Percentiles rank a stretch among this genome's conserved stretches.
phyloP scores from a whole-genome alignment of 2,113 vertebrate genomes.

The Atrichornis clamosus region DNA sequence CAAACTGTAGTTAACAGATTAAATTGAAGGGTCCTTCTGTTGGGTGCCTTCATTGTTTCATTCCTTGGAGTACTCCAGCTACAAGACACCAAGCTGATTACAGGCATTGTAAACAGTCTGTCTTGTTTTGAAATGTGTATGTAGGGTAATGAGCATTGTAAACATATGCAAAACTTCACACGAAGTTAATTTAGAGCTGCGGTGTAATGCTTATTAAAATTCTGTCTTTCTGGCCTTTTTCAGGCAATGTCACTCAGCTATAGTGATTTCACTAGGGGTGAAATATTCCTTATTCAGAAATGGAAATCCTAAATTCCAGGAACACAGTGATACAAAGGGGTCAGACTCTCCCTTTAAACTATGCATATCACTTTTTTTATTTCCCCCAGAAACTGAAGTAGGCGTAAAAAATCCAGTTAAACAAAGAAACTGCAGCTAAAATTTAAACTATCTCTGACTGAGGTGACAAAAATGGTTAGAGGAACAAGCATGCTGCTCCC shows the following conservation, averaged over 20 bases:
- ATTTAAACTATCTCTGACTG: background rate
- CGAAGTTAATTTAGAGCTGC: background rate
- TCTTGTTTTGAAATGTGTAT: constrained; percentile 40
- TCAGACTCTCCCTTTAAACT: background rate
- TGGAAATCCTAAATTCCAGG: constrained; percentile 51
- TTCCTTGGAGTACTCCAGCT: background rate
- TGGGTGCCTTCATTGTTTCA: constrained; percentile 29
- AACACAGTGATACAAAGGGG: background rate
- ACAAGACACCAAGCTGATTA: constrained; percentile 51
- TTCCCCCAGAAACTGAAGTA: background rate
- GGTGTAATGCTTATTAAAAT: constrained; percentile 43
- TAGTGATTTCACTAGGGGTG: constrained; percentile 49
- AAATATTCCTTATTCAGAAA: constrained; percentile 48
- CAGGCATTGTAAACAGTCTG: constrained; percentile 29
- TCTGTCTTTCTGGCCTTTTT: constrained; percentile 37
- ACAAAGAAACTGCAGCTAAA: constrained; percentile 14
- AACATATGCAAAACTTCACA: constrained; percentile 55
- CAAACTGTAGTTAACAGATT: constrained; percentile 6
- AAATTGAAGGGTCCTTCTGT: constrained; percentile 45
- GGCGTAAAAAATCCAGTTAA: constrained; percentile 11
- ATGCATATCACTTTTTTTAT: constrained; percentile 2
- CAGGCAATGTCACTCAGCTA: constrained; percentile 26
- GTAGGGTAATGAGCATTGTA: constrained; percentile 25
- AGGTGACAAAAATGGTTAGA: background rate
- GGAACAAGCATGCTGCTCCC: background rate